Evolutionary conservation across 2,113 vertebrate genomes (phyloP).

Genomic region (Haemorhous mexicanus): DNA sequence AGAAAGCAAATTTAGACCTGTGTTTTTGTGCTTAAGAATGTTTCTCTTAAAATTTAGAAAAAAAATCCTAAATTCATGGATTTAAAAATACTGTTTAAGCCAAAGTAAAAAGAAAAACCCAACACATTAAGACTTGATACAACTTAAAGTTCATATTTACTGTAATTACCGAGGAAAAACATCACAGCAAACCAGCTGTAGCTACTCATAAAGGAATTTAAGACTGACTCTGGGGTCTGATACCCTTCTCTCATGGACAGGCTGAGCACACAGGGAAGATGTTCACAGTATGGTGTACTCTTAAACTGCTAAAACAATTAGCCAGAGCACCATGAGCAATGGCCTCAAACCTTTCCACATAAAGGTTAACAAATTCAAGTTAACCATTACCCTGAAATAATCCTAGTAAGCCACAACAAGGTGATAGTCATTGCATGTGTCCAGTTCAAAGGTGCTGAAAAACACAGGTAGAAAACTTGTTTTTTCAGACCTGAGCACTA

Average conservation of each 20-base stretch:
- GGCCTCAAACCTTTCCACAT: slow-evolving; percentile 6
- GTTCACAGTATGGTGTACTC: neutral
- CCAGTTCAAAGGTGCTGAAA: neutral
- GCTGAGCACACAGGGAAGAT: slow-evolving; percentile 24
- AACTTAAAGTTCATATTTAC: slow-evolving; percentile 2
- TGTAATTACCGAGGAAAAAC: neutral
- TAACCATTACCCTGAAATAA: slow-evolving; percentile 20
- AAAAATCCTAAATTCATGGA: neutral
- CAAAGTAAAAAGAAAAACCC: neutral
- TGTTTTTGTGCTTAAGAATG: neutral
- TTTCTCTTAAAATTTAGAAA: neutral
- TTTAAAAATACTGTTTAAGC: neutral
- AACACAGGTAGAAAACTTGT: neutral
- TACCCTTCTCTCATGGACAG: neutral
- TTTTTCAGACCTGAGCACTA: neutral
- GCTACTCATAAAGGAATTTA: slow-evolving; percentile 20
- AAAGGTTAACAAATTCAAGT: slow-evolving; percentile 23
- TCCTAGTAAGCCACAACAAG: neutral
- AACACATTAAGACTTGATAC: neutral
- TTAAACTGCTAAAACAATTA: neutral
- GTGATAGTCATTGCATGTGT: neutral
- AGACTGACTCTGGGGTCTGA: neutral
- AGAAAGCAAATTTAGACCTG: neutral
- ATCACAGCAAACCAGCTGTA: neutral
- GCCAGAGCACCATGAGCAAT: neutral